Evolutionary conservation across 2,888 invertebrate genomes (phyloP), one percentile per base, ranked within the genome.

Genomic region (Eilema sororculum): DNA sequence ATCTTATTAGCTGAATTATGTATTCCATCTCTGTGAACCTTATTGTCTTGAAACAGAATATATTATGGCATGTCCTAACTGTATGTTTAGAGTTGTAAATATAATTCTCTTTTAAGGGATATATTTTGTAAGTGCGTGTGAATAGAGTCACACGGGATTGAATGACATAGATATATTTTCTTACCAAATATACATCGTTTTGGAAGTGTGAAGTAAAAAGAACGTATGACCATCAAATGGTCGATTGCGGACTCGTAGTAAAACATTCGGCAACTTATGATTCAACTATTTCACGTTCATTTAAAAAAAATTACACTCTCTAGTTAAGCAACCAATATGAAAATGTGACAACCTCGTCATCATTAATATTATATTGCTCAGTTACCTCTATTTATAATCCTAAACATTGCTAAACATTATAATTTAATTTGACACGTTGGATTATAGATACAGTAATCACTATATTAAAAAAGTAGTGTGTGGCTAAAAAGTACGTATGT

Each of bases 71-170:
- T 57, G 25, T n/a, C 0, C 57, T 3, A 28, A 30, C 56, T 24
- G 3, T 56, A 16, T 20, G 16, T 57, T 46, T 69, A 25, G 12
- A 16, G 62, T 67, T 37, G 60, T 60, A 13, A 2, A 46, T 52
- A 9, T 58, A 24, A 37, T 61, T 61, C 65, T 71, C 33, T 25
- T 37, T 25, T 65, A 63, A 59, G 59, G 63, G 66, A 67, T 63
- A 63, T 30, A 24, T 68, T 71, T 71, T 67, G 64, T 56, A 74
- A 67, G 24, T 66, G 33, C 66, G 68, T 74, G 73, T 25, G 71
- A 74, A 71, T 63, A 33, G 37, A 69, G 16, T 37, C 22, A 30
- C 25, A 56, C 25, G 24, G n/a, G 22, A 62, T 33, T 68, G 25
- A 37, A 56, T 16, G 60, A 67, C 16, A 46, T 60, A 22, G 16